Base-by-base conservation (phyloP, 2,797 vertebrate species). In the Podarcis siculus region DNA sequence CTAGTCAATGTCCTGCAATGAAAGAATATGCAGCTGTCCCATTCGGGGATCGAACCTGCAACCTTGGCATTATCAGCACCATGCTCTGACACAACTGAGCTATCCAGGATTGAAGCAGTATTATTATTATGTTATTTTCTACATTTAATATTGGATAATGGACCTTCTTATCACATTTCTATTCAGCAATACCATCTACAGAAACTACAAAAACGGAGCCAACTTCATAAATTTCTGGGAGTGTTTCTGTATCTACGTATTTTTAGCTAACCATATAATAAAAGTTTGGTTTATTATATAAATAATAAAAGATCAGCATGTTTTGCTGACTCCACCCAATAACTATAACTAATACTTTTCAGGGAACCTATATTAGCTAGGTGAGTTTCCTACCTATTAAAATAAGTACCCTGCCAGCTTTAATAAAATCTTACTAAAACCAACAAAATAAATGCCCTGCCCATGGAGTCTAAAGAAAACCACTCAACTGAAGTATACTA, bases 241-340 rank as follows among this genome's bases (percentile, higher is more conserved):
- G 3, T 55, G 13, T 55, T 55, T 55, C 49, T 15, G 49, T 55
- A 55, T 1, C 49, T 55, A 55, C 76, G 89, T 75, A 0, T 10
- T 35, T 90, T 90, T 91, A 71, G 87, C 37, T 90, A 80, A 94
- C 71, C 84, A 58, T 42, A 89, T 85, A 91, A 81, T 89, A 91
- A 93, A 86, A 0, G 66, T 67, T 42, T 21, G 21, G 8, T 79
- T 30, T 32, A 19, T 19, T 35, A 23, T 13, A 73, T 35, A 73
- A 67, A 66, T n/a, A 78, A n/a, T 67, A 10, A 85, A 42, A 49
- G 79, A 79, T 27, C 27, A 27, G 15, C 45, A 71, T 32, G 66
- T 67, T 72, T 67, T 85, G 67, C 67, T 49, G 21, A 42, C 72
- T 73, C 23, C 6, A 61, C 42, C 13, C 21, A 35, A 37, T 67